Evolutionary conservation across 2,888 invertebrate genomes (phyloP).

Genomic region (Acholoe squamosa): DNA sequence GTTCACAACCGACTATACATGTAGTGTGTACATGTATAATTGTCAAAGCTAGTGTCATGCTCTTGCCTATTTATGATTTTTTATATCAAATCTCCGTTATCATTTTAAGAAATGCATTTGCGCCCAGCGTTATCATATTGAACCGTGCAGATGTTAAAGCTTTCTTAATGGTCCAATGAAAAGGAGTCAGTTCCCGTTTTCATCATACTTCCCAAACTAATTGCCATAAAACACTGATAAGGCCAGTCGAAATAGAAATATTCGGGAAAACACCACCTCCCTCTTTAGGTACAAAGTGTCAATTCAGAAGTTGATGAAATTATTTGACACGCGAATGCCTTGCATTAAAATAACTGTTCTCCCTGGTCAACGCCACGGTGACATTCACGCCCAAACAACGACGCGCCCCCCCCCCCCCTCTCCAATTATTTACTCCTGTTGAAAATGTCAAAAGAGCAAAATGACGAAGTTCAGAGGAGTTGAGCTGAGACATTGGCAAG

Average conservation of each 20-base stretch:
- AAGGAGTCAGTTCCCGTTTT: no score
- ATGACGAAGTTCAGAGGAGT: constrained; percentile 10
- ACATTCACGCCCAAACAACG: constrained; percentile 15
- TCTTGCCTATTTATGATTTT: no score
- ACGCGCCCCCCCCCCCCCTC: not conserved
- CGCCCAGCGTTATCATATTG: no score
- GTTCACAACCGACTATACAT: not conserved
- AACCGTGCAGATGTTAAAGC: no score
- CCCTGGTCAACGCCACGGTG: not conserved
- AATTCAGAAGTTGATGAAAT: not conserved
- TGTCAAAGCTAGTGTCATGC: no score
- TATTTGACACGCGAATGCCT: not conserved
- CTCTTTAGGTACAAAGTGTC: constrained; percentile 6
- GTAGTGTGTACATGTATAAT: no score
- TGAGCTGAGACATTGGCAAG: not conserved
- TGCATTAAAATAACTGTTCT: not conserved
- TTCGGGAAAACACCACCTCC: not conserved
- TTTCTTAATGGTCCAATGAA: no score
- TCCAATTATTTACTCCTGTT: not conserved
- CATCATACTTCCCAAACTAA: constrained; percentile 6
- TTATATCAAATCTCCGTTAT: no score
- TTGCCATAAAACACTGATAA: not conserved
- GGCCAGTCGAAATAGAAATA: not conserved
- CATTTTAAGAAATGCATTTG: no score
- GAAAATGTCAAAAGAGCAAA: not conserved